A percentile compares a stretch with the other conserved stretches of the same genome.
These are phyloP conservation scores for Jacana jacana DNA, from an alignment of 2,113 vertebrate genomes.

Conservation along the genomic window DNA sequence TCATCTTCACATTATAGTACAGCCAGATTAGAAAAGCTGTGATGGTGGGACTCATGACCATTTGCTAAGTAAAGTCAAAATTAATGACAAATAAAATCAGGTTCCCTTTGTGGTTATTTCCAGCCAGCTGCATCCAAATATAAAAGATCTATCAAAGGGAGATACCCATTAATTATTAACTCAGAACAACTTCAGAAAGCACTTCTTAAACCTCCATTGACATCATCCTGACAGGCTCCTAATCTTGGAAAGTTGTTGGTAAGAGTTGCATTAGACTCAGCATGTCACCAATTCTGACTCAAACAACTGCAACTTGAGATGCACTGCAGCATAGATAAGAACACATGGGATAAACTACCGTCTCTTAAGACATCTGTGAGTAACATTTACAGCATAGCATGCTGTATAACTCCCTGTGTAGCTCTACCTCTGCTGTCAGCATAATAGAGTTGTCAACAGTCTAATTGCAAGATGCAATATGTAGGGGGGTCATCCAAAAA, in stretches of 20 bases:
- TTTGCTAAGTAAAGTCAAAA: slow-evolving; percentile 75
- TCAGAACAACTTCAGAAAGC: slow-evolving; percentile 79
- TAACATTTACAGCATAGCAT: slow-evolving; percentile 49
- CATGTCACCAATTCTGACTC: slow-evolving; percentile 51
- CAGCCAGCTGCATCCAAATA: slow-evolving; percentile 75
- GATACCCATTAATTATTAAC: slow-evolving; percentile 82
- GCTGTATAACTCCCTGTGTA: slow-evolving; percentile 61
- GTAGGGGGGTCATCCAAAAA: slow-evolving; percentile 53
- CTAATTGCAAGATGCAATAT: slow-evolving; percentile 63
- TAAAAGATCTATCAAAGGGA: slow-evolving; percentile 79
- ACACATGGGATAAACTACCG: slow-evolving; percentile 17
- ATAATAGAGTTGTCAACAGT: slow-evolving; percentile 71
- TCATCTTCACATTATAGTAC: slow-evolving; percentile 61
- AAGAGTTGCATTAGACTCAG: slow-evolving; percentile 71
- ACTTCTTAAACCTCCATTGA: slow-evolving; percentile 75
- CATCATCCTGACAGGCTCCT: slow-evolving; percentile 71
- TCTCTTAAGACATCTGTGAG: slow-evolving; percentile 66
- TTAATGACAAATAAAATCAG: slow-evolving; percentile 78
- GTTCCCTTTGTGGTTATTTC: slow-evolving; percentile 76
- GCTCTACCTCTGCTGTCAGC: slow-evolving; percentile 69
- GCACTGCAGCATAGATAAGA: slow-evolving; percentile 17
- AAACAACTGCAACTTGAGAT: slow-evolving; percentile 25
- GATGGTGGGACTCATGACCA: slow-evolving; percentile 21
- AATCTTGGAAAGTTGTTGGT: slow-evolving; percentile 73
- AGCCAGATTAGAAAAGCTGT: slow-evolving; percentile 57